Conservation (phyloP, 2,888 invertebrate species). For the Petrophora chlorosata region DNA sequence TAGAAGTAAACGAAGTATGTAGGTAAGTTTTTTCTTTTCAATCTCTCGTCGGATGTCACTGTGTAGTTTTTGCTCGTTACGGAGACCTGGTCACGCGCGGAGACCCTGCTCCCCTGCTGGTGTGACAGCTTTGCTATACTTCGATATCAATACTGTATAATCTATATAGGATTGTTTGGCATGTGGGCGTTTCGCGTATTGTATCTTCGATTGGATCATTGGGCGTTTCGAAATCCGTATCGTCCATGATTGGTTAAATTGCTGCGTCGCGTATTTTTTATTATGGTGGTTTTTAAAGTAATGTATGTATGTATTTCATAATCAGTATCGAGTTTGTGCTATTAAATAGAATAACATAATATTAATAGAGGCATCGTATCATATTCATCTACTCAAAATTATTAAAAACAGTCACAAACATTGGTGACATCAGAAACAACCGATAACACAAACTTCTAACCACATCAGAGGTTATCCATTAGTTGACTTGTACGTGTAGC, state of each 20-base stretch:
- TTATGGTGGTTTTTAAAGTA: background rate
- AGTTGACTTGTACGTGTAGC: background rate
- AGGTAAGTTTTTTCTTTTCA: slow-evolving; percentile 52
- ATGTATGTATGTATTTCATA: too few relatives aligned
- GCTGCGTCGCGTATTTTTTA: slow-evolving; percentile 6
- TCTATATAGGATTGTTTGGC: slow-evolving; percentile 31
- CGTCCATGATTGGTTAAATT: slow-evolving; percentile 10
- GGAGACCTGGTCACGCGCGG: slow-evolving; percentile 68
- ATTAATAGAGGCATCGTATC: too few relatives aligned
- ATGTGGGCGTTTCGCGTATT: slow-evolving; percentile 17
- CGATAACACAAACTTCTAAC: too few relatives aligned
- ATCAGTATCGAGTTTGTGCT: too few relatives aligned
- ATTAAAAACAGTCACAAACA: too few relatives aligned
- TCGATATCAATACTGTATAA: slow-evolving; percentile 27
- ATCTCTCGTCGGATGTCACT: slow-evolving; percentile 60
- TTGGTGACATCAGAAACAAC: too few relatives aligned
- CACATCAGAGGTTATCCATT: too few relatives aligned
- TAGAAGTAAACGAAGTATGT: slow-evolving; percentile 28
- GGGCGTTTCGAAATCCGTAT: slow-evolving; percentile 7
- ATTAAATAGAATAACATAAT: too few relatives aligned
- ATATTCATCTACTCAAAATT: too few relatives aligned
- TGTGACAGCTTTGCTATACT: slow-evolving; percentile 47
- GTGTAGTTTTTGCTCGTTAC: slow-evolving; percentile 77
- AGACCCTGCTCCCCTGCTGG: slow-evolving; percentile 66
- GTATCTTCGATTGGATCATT: slow-evolving; percentile 17